phyloP scores from a whole-genome alignment of 2,113 vertebrate species.

The Eubucco bourcierii region DNA sequence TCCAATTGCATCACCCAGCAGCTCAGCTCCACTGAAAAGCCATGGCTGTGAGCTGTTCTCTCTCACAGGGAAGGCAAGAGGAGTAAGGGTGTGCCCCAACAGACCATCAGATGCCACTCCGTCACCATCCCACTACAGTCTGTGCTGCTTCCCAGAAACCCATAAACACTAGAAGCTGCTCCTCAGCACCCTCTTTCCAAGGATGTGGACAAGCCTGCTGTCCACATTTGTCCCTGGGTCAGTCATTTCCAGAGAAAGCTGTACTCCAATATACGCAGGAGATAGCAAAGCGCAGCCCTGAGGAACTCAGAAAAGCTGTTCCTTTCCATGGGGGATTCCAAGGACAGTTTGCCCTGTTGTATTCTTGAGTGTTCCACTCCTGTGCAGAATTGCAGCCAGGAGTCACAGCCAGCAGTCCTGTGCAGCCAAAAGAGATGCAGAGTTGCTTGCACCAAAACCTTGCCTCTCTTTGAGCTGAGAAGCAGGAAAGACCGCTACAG shows the following conservation, averaged over 20 bases:
- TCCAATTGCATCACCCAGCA: rapidly evolving
- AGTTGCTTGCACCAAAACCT: rapidly evolving
- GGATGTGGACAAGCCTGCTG: rapidly evolving
- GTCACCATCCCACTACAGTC: neutral
- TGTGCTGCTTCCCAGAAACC: neutral
- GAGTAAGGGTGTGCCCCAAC: neutral
- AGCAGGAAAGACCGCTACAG: neutral
- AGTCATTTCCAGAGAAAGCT: neutral
- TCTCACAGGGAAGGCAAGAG: neutral
- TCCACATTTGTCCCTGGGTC: neutral
- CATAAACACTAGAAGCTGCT: neutral
- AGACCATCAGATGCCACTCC: neutral
- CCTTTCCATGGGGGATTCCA: neutral
- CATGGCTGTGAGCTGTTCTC: neutral
- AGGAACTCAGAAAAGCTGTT: neutral
- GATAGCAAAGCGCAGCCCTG: neutral
- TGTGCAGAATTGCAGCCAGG: rapidly evolving
- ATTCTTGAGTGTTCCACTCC: rapidly evolving
- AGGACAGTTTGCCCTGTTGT: neutral
- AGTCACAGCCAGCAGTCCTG: neutral
- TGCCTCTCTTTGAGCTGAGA: neutral
- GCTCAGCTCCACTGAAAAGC: neutral
- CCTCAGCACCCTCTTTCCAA: neutral
- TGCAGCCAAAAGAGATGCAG: rapidly evolving
- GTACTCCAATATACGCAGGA: neutral